Conservation (phyloP, 1,140 invertebrate species). For the Papilio polytes region DNA sequence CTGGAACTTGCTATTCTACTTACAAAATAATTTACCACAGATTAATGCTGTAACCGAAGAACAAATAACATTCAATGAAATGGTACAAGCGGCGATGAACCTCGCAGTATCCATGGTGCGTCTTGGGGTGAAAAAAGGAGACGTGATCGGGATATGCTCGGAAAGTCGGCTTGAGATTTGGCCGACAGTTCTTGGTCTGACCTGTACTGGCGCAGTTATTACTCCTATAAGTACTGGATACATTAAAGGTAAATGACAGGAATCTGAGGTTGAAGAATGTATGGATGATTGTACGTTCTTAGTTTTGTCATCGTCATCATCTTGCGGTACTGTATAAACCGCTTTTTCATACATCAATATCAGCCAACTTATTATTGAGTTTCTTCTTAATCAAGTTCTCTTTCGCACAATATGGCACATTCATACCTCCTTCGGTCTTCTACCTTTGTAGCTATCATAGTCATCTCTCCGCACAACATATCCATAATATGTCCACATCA, state of each 20-base stretch:
- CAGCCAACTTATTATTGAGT: no score
- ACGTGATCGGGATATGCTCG: neutral
- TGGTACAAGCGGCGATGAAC: constrained; percentile 11
- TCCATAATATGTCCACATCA: no score
- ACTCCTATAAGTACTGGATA: constrained; percentile 1
- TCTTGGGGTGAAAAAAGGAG: constrained; percentile 23
- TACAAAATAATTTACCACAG: neutral
- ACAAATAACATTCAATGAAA: constrained; percentile 20
- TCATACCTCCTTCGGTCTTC: no score
- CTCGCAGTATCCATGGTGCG: neutral
- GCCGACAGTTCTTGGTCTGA: neutral
- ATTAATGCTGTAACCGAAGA: constrained; percentile 23
- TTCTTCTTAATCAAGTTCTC: no score
- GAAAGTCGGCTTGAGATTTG: constrained; percentile 13
- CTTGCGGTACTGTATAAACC: no score
- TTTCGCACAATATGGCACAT: no score
- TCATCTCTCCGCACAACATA: no score
- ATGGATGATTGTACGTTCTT: neutral
- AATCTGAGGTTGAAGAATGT: neutral
- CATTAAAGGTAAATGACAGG: constrained; percentile 4
- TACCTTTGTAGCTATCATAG: no score
- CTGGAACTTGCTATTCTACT: no score
- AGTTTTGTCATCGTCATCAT: neutral
- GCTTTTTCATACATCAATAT: no score
- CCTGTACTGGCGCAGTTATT: neutral